Percentiles rank a stretch among this genome's conserved stretches.
These are phyloP conservation scores for Hetaerina titia DNA, from an alignment of 2,888 invertebrate genomes.

Conservation along the genomic window DNA sequence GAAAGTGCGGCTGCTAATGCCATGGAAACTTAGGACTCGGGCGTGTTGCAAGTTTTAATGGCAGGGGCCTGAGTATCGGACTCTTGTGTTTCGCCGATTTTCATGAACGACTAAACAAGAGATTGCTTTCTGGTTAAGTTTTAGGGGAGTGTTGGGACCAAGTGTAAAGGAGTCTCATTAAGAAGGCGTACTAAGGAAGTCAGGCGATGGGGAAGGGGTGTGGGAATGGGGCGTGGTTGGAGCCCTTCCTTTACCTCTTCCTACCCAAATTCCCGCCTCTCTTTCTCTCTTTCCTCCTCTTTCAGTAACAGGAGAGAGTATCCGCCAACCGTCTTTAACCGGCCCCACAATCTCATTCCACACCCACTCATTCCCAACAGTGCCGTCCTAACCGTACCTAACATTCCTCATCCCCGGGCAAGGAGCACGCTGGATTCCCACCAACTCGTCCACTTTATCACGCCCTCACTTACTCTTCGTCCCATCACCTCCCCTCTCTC, in stretches of 20 bases:
- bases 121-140: conserved; percentile 32
- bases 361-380: background rate
- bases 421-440: background rate
- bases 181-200: background rate
- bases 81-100: conserved; percentile 21
- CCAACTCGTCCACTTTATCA: background rate
- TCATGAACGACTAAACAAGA: conserved; percentile 12
- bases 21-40: background rate
- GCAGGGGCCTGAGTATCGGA: conserved; percentile 3
- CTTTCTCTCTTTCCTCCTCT: background rate
- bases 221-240: background rate
- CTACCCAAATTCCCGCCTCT: background rate
- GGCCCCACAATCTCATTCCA: background rate
- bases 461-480: background rate
- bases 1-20: background rate
- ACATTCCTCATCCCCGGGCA: background rate
- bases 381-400: background rate
- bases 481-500: background rate
- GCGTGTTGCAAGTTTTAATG: conserved; percentile 23
- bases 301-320: background rate
- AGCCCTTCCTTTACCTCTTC: background rate
- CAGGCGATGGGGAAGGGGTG: background rate
- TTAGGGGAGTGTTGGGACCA: conserved; percentile 3
- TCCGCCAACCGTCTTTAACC: background rate
- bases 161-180: conserved; percentile 27